phyloP scores from a whole-genome alignment of 1,140 invertebrate species.

The Hycleus cichorii region DNA sequence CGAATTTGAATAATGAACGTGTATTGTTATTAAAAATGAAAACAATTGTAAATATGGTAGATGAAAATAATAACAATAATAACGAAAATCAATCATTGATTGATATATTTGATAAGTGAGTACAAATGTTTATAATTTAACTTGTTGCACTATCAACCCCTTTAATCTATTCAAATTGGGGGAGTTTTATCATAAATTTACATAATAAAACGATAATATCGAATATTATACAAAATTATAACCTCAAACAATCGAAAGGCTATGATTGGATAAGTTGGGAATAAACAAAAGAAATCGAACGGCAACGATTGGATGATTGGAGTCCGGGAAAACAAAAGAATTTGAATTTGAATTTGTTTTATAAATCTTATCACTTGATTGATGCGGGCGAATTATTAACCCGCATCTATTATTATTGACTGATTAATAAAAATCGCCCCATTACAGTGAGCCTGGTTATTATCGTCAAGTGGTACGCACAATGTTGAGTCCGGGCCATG shows the following conservation, averaged over 20 bases:
- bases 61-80: constrained; percentile 4
- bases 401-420: constrained; percentile 7
- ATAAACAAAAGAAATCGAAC: neutral
- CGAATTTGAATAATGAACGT: too few relatives aligned
- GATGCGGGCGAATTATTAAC: neutral
- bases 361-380: too few relatives aligned
- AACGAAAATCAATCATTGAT: constrained; percentile 3
- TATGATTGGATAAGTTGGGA: neutral
- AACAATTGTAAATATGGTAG: neutral
- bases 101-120: constrained; percentile 12
- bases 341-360: too few relatives aligned
- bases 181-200: neutral
- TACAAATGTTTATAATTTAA: neutral
- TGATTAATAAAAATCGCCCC: constrained; percentile 10
- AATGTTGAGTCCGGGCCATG: constrained; percentile 45
- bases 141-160: neutral
- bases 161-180: neutral
- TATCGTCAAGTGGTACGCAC: constrained; percentile 43
- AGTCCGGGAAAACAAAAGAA: too few relatives aligned
- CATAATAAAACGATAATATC: neutral
- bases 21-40: neutral
- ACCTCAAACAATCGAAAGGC: neutral
- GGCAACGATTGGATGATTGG: neutral
- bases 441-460: constrained; percentile 36
- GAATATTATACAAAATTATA: neutral